Base-by-base conservation (phyloP, 2,113 vertebrate species). In the Psephotus haematonotus region DNA sequence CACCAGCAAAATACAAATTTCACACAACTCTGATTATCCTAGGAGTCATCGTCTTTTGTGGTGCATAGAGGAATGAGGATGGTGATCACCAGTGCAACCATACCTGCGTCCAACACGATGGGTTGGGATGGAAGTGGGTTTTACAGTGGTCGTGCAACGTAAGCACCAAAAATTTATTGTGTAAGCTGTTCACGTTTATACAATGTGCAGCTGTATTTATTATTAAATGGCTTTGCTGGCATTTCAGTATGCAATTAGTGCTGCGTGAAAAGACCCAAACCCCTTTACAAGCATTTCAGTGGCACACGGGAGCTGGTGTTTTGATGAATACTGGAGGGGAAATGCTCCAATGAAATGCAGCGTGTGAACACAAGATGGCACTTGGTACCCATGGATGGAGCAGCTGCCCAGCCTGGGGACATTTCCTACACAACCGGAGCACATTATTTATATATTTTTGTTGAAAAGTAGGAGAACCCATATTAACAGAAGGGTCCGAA, bases 311-410 rank as follows among this genome's bases (percentile, higher is more conserved):
- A 62, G 16, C 23, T 28, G 64, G 5, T 14, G 15, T 37, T 71
- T 55, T 6, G 69, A 6, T 16, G 69, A 37, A 22, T 14, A 10
- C 3, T 7, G 4, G 31, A 69, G 11, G 18, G 29, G 35, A 17
- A 43, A 60, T 64, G 19, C 71, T 39, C 28, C 22, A 37, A 9
- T 91, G 93, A 95, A 93, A 86, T 96, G 68, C 93, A 74, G 80
- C 3, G 2, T 70, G 83, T 68, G 91, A 91, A 96, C 98, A 98
- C 97, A 71, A 98, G 98, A 37, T 98, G 98, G 98, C 98, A 97
- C 97, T 97, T 98, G 95, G 95, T 95, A 79, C 96, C 95, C 95
- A 90, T 11, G 94, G 82, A 97, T 33, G 0, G 3, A 46, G 55
- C 70, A 43, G 69, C 37, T 46, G 80, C 33, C 69, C 74, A 41